Percentiles rank a stretch among this genome's conserved stretches.
Conservation (phyloP, 1,140 invertebrate genomes). For the Drosophila persimilis region DNA sequence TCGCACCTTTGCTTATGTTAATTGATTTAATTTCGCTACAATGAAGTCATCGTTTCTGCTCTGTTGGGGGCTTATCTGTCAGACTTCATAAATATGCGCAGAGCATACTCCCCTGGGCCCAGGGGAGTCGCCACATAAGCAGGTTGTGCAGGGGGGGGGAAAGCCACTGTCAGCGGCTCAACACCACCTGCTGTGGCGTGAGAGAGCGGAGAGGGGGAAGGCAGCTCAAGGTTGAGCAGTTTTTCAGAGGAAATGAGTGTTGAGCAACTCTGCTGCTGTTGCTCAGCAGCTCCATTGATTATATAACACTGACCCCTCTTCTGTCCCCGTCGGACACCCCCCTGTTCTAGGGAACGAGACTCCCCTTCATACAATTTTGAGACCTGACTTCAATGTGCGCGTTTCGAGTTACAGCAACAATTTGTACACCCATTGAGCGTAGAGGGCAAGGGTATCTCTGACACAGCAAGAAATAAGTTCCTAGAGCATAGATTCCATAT, state of each 20-base stretch:
- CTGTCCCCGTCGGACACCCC: slow-evolving; percentile 1
- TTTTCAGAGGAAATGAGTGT: slow-evolving; percentile 36
- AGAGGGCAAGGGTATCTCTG: too few relatives aligned
- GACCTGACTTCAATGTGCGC: slow-evolving; percentile 48
- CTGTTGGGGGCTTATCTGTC: slow-evolving; percentile 30
- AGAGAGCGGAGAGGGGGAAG: slow-evolving; percentile 6
- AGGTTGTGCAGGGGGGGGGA: background rate
- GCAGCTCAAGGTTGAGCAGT: slow-evolving; percentile 39
- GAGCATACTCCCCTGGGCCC: background rate
- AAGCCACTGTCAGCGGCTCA: slow-evolving; percentile 16
- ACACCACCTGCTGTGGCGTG: slow-evolving; percentile 43
- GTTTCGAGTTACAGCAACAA: slow-evolving; percentile 60
- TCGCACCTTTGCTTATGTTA: slow-evolving; percentile 71
- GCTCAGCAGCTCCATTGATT: slow-evolving; percentile 37
- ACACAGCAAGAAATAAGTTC: too few relatives aligned
- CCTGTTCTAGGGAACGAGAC: background rate
- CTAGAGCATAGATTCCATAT: too few relatives aligned
- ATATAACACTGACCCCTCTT: slow-evolving; percentile 42
- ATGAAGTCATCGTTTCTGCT: slow-evolving; percentile 62
- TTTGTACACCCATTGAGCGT: slow-evolving; percentile 5
- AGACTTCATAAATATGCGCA: slow-evolving; percentile 71
- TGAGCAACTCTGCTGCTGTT: slow-evolving; percentile 12
- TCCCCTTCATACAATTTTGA: slow-evolving; percentile 7
- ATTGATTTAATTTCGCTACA: slow-evolving; percentile 80
- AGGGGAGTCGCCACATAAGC: background rate